Percentiles rank a stretch among this genome's conserved stretches.
These are phyloP conservation scores for Netta rufina DNA, from an alignment of 2,797 vertebrate genomes.

Conservation along the genomic window DNA sequence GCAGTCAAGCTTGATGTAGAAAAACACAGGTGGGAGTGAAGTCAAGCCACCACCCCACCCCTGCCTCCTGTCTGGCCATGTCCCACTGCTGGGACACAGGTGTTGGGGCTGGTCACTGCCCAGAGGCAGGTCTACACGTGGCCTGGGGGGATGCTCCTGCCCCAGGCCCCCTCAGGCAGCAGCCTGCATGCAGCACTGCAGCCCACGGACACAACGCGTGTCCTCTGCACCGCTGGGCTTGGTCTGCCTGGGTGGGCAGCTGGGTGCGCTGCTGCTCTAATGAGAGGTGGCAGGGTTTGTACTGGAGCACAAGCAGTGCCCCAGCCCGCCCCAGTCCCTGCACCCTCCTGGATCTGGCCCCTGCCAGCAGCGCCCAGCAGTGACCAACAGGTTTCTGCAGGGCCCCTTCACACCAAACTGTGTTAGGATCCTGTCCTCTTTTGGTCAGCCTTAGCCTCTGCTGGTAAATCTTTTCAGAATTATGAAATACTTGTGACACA, in stretches of 20 bases:
- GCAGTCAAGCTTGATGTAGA: neutral
- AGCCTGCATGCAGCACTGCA: neutral
- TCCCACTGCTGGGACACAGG: accelerated
- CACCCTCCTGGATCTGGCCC: neutral
- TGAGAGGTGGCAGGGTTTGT: neutral
- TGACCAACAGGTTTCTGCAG: neutral
- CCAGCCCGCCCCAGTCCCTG: neutral
- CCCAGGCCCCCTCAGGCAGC: neutral
- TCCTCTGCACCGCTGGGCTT: neutral
- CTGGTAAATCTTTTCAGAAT: neutral
- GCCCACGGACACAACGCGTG: accelerated
- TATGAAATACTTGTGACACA: neutral
- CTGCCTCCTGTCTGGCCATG: neutral
- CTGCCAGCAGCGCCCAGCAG: neutral
- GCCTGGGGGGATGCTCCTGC: accelerated
- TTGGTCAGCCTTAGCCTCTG: neutral
- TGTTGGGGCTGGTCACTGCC: neutral
- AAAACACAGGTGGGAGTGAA: neutral
- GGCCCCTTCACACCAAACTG: neutral
- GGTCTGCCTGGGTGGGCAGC: too few relatives aligned
- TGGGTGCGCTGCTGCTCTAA: neutral
- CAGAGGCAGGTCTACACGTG: accelerated
- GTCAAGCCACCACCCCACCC: neutral
- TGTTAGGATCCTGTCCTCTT: accelerated
- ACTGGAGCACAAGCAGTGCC: neutral